Conservation (phyloP, 2,113 vertebrate species). For the Pogonocichla stellata region DNA sequence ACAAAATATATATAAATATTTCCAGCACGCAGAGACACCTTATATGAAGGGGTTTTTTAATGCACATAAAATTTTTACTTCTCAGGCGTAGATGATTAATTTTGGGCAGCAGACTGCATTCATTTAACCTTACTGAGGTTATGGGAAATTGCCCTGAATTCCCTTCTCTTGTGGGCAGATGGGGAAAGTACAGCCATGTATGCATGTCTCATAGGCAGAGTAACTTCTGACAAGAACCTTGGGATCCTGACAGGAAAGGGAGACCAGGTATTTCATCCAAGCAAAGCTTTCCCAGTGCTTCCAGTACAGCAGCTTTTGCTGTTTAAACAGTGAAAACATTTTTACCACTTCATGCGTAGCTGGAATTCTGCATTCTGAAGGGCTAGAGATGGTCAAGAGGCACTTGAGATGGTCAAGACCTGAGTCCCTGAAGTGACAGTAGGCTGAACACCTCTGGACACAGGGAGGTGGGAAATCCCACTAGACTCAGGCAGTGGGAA, state of each 20-base stretch:
- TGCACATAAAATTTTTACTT: not conserved
- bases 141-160: not conserved
- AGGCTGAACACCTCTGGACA: not conserved
- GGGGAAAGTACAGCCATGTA: not conserved
- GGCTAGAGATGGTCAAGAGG: not conserved
- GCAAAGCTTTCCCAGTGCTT: not conserved
- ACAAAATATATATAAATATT: not conserved
- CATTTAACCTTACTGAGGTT: not conserved
- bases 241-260: not conserved
- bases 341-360: not conserved
- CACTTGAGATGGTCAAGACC: not conserved
- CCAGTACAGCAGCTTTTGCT: not conserved
- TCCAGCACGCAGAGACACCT: not conserved
- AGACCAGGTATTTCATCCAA: not conserved
- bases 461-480: accelerated
- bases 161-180: not conserved
- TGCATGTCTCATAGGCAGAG: not conserved
- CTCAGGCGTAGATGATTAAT: not conserved
- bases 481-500: accelerated
- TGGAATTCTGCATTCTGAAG: not conserved
- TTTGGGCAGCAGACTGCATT: not conserved
- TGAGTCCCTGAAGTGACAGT: not conserved
- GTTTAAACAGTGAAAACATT: not conserved
- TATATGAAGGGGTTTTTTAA: not conserved
- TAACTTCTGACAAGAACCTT: not conserved